These are phyloP conservation scores for Ibidorhyncha struthersii DNA, from an alignment of 2,113 vertebrate genomes.

Conservation along the genomic window DNA sequence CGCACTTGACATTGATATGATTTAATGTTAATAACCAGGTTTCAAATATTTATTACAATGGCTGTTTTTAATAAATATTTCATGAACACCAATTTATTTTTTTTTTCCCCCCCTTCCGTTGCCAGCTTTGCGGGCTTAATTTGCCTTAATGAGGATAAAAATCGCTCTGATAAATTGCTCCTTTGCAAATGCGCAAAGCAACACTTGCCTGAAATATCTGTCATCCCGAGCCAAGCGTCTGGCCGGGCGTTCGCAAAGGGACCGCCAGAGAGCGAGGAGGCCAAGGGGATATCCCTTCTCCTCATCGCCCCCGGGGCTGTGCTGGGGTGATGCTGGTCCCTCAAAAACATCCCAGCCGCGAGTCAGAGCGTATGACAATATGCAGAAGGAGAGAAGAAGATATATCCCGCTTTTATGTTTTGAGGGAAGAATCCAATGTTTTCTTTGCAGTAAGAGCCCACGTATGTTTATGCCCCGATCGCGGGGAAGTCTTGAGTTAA, in stretches of 20 bases:
- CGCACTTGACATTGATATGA: slow-evolving; percentile 50
- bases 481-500: slow-evolving; percentile 1
- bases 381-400: fast-evolving
- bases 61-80: slow-evolving; percentile 83
- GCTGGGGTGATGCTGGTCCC: not conserved
- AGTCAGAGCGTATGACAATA: fast-evolving
- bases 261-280: not conserved
- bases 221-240: not conserved
- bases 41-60: slow-evolving; percentile 83
- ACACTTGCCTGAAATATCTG: not conserved
- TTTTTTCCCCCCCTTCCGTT: not conserved
- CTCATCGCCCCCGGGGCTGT: not conserved
- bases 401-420: not conserved
- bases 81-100: slow-evolving; percentile 56
- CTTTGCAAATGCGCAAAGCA: slow-evolving; percentile 3
- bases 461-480: not conserved
- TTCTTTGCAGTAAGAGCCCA: not conserved
- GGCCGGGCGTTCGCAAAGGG: not conserved
- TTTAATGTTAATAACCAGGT: slow-evolving; percentile 75
- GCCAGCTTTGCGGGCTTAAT: slow-evolving; percentile 75
- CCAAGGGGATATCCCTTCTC: fast-evolving
- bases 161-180: slow-evolving; percentile 73
- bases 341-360: fast-evolving
- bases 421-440: not conserved
- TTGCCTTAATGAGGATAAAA: slow-evolving; percentile 79